Conservation (phyloP, 2,888 invertebrate genomes). For the Erebia epiphron region DNA sequence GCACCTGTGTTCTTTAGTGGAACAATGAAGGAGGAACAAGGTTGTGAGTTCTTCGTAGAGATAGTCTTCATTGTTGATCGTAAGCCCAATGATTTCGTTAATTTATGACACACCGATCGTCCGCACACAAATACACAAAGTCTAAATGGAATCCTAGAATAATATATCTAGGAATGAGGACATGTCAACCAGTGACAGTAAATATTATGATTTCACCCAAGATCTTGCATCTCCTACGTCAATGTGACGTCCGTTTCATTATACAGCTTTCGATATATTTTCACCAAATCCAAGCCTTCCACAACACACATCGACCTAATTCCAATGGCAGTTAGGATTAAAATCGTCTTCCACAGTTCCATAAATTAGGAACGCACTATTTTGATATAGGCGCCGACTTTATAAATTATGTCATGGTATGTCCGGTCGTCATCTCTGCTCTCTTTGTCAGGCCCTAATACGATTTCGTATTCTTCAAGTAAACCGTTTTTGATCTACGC, state of each 20-base stretch:
- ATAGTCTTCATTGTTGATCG: conserved; percentile 1
- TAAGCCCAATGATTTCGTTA: background rate
- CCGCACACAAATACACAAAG: conserved; percentile 29
- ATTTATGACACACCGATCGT: conserved; percentile 23
- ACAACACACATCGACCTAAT: conserved; percentile 54
- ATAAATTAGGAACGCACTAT: conserved; percentile 61
- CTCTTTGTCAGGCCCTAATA: conserved; percentile 61
- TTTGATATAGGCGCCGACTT: conserved; percentile 69
- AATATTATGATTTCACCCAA: conserved; percentile 77
- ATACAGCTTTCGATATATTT: conserved; percentile 59
- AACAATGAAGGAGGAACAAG: background rate
- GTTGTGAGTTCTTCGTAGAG: conserved; percentile 6
- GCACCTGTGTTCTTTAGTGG: background rate
- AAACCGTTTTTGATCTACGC: conserved; percentile 62
- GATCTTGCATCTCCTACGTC: conserved; percentile 79
- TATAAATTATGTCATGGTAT: conserved; percentile 76
- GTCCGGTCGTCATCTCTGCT: conserved; percentile 73
- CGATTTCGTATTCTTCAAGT: conserved; percentile 53
- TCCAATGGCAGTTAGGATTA: conserved; percentile 52
- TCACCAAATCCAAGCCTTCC: conserved; percentile 55
- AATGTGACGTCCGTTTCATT: conserved; percentile 80
- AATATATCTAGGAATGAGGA: conserved; percentile 69
- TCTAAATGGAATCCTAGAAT: conserved; percentile 50
- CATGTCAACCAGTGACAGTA: conserved; percentile 69
- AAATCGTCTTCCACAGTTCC: conserved; percentile 50